These are phyloP conservation scores for Empidonax alnorum DNA, from an alignment of 2,113 vertebrate genomes.

Conservation along the genomic window DNA sequence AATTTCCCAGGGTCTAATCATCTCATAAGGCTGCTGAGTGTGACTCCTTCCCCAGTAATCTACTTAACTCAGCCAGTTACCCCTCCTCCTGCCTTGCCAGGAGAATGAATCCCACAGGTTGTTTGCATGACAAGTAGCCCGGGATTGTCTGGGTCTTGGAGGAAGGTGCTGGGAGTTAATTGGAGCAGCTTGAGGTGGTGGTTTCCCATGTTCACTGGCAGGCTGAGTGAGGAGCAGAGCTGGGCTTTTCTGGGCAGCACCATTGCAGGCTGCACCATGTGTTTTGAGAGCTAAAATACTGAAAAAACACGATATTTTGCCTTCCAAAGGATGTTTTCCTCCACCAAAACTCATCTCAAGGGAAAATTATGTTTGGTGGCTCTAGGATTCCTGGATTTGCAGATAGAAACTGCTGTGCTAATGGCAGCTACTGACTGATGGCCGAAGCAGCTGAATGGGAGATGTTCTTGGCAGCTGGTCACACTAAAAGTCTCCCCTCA, in stretches of 20 bases:
- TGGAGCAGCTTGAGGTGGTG: conserved; percentile 67
- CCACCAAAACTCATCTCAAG: background rate
- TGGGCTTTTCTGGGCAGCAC: conserved; percentile 41
- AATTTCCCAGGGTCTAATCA: conserved; percentile 84
- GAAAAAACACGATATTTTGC: background rate
- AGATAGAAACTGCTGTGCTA: background rate
- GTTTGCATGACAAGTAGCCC: conserved; percentile 83
- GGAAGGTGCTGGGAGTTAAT: conserved; percentile 73
- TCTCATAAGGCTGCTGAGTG: conserved; percentile 77
- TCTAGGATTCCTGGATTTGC: conserved; percentile 36
- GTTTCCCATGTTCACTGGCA: conserved; percentile 72
- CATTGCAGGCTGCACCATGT: background rate
- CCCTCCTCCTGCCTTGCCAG: conserved; percentile 64
- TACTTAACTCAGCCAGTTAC: conserved; percentile 78
- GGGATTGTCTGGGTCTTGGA: conserved; percentile 65
- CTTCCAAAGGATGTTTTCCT: conserved; percentile 38
- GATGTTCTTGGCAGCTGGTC: conserved; percentile 15
- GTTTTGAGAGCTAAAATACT: conserved; percentile 61
- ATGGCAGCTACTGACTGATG: conserved; percentile 27
- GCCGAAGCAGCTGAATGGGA: background rate
- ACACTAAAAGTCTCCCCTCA: background rate
- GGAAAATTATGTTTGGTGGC: conserved; percentile 8
- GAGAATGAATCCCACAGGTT: conserved; percentile 79
- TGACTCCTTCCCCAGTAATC: conserved; percentile 82
- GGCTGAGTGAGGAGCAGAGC: conserved; percentile 56